Conservation (phyloP, 2,113 vertebrate species). For the Heterochromis multidens region DNA sequence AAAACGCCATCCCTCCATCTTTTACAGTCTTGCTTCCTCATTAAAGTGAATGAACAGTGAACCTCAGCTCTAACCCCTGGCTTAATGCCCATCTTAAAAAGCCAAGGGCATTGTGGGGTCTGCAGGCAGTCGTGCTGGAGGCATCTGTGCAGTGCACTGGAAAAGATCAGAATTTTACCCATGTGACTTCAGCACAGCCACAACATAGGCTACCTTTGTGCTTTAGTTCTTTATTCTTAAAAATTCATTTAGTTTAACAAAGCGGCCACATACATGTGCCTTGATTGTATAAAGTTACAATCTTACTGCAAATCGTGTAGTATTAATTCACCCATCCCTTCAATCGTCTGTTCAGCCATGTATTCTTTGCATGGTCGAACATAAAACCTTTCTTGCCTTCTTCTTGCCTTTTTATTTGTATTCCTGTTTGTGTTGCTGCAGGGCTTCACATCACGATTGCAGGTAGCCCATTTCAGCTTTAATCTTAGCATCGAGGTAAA, state of each 20-base stretch:
- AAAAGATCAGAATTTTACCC: neutral
- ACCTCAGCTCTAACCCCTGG: neutral
- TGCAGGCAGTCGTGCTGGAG: neutral
- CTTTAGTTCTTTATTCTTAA: neutral
- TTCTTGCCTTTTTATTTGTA: neutral
- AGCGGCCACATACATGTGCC: neutral
- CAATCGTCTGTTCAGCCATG: neutral
- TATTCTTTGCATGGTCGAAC: neutral
- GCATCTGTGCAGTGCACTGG: neutral
- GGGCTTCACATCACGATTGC: neutral
- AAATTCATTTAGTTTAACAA: neutral
- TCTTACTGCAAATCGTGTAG: rapidly evolving
- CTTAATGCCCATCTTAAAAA: neutral
- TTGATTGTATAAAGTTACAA: neutral
- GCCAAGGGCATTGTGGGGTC: neutral
- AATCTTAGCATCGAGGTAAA: neutral
- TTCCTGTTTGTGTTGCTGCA: neutral
- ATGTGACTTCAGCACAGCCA: neutral
- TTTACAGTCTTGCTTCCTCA: neutral
- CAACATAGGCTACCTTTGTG: neutral
- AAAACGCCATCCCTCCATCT: neutral
- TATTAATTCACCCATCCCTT: neutral
- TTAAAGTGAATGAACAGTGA: constrained; percentile 6
- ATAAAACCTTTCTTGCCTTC: neutral
- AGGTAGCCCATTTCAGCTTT: neutral